Evolutionary conservation across 2,797 vertebrate genomes (phyloP).

Genomic region (Anguilla megastoma): DNA sequence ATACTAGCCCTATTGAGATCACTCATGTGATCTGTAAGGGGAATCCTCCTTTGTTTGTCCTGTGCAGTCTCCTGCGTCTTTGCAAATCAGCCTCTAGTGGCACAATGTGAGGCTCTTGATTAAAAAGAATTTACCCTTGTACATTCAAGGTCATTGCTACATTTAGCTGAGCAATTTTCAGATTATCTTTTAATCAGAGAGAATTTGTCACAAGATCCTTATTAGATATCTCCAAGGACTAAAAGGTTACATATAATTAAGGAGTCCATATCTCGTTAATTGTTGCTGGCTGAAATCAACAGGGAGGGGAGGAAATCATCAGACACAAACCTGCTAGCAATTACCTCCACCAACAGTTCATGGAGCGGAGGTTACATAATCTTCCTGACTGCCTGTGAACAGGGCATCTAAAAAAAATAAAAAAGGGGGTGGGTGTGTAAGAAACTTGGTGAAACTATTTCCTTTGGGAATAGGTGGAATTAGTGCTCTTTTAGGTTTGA

Average conservation of each 20-base stretch:
- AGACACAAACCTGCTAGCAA: constrained; percentile 19
- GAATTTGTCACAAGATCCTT: constrained; percentile 45
- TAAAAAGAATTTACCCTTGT: constrained; percentile 59
- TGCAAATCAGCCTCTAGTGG: constrained; percentile 39
- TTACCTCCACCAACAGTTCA: constrained; percentile 13
- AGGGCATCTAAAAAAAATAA: constrained; percentile 15
- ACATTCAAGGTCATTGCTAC: constrained; percentile 52
- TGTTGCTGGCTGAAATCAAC: constrained; percentile 34
- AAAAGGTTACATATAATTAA: constrained; percentile 57
- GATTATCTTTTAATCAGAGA: constrained; percentile 54
- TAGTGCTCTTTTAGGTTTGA: background rate
- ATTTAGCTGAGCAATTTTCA: constrained; percentile 53
- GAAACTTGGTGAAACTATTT: background rate
- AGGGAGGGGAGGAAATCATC: constrained; percentile 19
- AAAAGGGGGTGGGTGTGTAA: background rate
- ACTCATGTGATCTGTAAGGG: background rate
- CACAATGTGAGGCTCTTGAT: constrained; percentile 58
- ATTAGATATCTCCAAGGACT: constrained; percentile 37
- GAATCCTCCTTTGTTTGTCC: background rate
- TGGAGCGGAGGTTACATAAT: constrained; percentile 12
- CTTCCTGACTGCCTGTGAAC: background rate
- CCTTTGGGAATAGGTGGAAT: background rate
- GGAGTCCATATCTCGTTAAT: constrained; percentile 45
- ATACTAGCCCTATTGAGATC: background rate
- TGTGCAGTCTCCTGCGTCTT: background rate